These are phyloP conservation scores for Phainopepla nitens DNA, from an alignment of 2,113 vertebrate genomes.

Conservation along the genomic window DNA sequence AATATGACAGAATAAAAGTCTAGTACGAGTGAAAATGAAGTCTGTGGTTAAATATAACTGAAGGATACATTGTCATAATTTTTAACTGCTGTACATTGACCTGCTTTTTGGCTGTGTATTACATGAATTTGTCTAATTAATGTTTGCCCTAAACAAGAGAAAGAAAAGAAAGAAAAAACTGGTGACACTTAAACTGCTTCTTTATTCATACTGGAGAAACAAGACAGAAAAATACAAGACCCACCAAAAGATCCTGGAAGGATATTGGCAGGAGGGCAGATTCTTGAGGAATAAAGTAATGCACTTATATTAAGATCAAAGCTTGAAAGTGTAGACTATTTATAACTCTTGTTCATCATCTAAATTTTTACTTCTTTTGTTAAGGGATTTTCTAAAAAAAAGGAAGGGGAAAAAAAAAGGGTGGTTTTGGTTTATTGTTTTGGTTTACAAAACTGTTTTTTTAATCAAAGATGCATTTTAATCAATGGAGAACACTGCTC, in stretches of 20 bases:
- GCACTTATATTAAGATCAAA: neutral
- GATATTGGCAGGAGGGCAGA: neutral
- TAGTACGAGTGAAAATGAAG: neutral
- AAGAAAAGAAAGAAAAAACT: neutral
- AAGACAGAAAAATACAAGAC: neutral
- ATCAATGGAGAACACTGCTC: neutral
- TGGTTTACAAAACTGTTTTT: neutral
- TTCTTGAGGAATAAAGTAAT: neutral
- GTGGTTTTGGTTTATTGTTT: neutral
- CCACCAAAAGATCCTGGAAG: neutral
- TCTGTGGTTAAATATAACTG: neutral
- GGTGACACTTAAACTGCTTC: neutral
- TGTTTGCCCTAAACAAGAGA: neutral
- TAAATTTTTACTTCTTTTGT: neutral
- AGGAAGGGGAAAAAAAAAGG: too few relatives aligned
- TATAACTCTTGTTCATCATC: neutral
- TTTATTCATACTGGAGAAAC: neutral
- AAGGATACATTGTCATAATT: neutral
- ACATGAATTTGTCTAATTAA: neutral
- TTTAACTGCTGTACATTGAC: neutral
- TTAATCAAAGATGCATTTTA: neutral
- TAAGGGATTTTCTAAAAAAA: neutral
- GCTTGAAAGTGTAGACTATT: neutral
- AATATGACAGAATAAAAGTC: neutral
- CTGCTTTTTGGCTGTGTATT: neutral